Base-by-base conservation (phyloP, 2,888 invertebrate genomes). In the Glomeris marginata region DNA sequence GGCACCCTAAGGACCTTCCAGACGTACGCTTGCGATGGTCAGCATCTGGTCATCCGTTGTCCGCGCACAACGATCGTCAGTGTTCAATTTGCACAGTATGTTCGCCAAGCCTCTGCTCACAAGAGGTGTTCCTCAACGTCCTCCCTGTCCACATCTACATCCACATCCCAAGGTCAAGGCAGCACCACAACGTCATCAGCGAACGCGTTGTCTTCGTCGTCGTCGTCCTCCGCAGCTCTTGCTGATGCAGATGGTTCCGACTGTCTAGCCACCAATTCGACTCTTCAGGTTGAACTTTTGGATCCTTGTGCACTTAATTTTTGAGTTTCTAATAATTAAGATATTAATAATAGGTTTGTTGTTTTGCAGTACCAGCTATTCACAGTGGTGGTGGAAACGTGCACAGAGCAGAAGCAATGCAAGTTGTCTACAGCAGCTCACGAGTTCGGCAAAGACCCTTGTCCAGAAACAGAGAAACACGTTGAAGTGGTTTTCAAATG, bases 401-500 rank as follows among this genome's bases (percentile, higher is more conserved):
- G 95, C 70, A 87, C 92, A 71, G 90, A 91, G 74, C 85, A 87
- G 69, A 72, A 84, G 41, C 82, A 83, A 64, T 95, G 95, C 73
- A 84, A 84, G 66, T 83, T 95, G 66, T 80, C 83, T 65, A 87
- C 90, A 48, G 82, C 81, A 61, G 81, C 88, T n/a, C 79, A 81
- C 64, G 83, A 84, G 44, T 85, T 88, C 63, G 84, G 84, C 21
- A 80, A 80, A 41, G 92, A 95, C 72, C 91, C 92, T 0, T 95
- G 94, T 66, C 91, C 91, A 11, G 82, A 83, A 20, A 80, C 85
- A 52, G 75, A 84, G 57, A 91, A 94, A 70, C 92, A 88, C 73
- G 84, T 92, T 58, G 90, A 92, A 72, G 87, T 94, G 57, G 87
- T 87, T 60, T 95, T 90, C 73, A 92, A 92, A 72, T 95, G 95